Evolutionary conservation across 30 jellyfish, hydroid and myxozoan genomes (phyloP).

Genomic region (Cassiopea andromeda): DNA sequence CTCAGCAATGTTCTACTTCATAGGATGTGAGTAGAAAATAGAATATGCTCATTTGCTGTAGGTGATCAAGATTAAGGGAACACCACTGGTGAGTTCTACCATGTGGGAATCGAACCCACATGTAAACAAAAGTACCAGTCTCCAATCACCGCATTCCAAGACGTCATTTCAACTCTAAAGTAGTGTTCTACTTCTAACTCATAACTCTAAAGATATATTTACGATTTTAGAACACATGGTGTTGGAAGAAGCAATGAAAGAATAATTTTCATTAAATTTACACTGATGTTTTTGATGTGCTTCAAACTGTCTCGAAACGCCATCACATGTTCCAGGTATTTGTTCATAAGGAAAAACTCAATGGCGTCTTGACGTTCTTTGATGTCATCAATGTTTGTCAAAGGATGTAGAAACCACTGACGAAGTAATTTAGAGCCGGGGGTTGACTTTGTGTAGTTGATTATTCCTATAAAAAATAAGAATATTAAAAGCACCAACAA

Average conservation of each 20-base stretch:
- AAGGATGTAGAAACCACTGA: slow-evolving; percentile 94
- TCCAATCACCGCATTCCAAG: slow-evolving; percentile 48
- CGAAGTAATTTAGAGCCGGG: slow-evolving; percentile 86
- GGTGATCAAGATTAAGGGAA: too few species aligned
- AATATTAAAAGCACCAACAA: too few species aligned
- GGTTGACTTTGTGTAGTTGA: slow-evolving; percentile 82
- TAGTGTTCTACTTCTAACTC: too few species aligned
- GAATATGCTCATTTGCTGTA: too few species aligned
- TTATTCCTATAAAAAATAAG: slow-evolving; percentile 61
- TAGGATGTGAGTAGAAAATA: too few species aligned
- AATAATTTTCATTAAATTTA: slow-evolving; percentile 16
- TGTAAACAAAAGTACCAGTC: slow-evolving; percentile 46
- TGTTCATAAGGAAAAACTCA: slow-evolving; percentile 58
- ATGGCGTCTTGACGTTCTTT: slow-evolving; percentile 76
- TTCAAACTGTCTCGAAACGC: slow-evolving; percentile 92
- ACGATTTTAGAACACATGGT: too few species aligned
- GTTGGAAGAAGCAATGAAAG: too few species aligned
- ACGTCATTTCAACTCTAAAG: too few species aligned
- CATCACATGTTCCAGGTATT: slow-evolving; percentile 74
- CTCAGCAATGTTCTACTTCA: too few species aligned
- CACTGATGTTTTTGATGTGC: slow-evolving; percentile 80
- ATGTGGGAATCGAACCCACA: slow-evolving; percentile 58
- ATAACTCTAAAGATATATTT: too few species aligned
- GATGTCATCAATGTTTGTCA: slow-evolving; percentile 69
- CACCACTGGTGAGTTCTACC: background rate